Conservation (phyloP, 1,140 invertebrate genomes). For the Stegodyphus mimosarum region DNA sequence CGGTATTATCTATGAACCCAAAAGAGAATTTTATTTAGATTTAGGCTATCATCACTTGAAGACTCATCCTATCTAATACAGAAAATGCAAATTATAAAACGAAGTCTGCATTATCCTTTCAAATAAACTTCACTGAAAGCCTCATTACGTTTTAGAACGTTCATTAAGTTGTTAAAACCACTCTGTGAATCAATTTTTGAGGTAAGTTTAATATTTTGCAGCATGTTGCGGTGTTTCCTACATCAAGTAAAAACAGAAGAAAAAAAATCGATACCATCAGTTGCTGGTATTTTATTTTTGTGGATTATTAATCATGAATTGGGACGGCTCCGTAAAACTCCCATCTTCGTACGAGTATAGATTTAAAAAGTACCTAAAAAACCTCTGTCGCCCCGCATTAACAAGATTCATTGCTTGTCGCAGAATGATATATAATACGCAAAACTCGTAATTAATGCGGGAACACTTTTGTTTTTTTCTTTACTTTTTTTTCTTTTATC, state of each 20-base stretch:
- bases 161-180: no score
- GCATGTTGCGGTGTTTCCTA: neutral
- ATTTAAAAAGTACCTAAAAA: conserved; percentile 34
- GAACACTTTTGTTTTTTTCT: conserved; percentile 3
- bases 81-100: no score
- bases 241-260: conserved; percentile 9
- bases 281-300: conserved; percentile 10
- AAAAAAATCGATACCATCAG: neutral
- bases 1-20: no score
- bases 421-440: conserved; percentile 33
- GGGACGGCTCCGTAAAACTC: conserved; percentile 12
- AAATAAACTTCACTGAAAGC: no score
- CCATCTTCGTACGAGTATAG: conserved; percentile 9
- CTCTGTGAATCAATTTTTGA: neutral
- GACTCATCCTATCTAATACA: no score
- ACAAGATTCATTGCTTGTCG: conserved; percentile 36
- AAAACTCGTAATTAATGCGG: conserved; percentile 35
- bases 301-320: conserved; percentile 36
- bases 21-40: no score
- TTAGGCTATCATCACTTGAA: no score
- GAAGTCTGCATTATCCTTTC: no score
- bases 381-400: conserved; percentile 8
- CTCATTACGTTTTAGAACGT: no score
- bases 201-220: neutral
- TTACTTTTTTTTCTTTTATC: neutral